Evolutionary conservation across 2,113 vertebrate species (phyloP), one percentile per base, ranked within the genome.

Genomic region (Addax nasomaculatus): DNA sequence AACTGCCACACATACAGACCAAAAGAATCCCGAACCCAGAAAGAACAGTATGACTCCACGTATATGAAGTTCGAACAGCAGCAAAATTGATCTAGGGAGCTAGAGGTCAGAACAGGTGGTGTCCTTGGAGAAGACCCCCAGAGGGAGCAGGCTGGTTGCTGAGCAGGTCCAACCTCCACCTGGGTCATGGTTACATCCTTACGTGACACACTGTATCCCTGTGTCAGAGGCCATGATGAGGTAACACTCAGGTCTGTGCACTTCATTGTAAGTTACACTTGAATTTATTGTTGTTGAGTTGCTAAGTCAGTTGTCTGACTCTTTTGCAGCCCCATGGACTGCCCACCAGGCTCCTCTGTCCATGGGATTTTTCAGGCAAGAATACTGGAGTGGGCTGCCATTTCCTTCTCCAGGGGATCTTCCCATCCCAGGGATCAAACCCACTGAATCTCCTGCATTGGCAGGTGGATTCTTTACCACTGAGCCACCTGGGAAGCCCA

Each of bases 41-140:
- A 36, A 49, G 57, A 19, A 19, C 78, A 3, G 15, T 25, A 3
- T 0, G 60, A 39, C 39, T 47, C 17, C 7, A 3, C 1, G 49
- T 62, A 8, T 14, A 8, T 11, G 30, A 36, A 27, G 29, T 73
- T 55, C 5, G 9, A 10, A 89, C 29, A 78, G 76, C 3, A 5
- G 76, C 58, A 92, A 49, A 73, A 33, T 16, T 6, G 43, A 36
- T 45, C 14, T 33, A 2, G 16, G 45, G 57, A 30, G 16, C 39
- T 33, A 17, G 78, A 19, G 19, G 62, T 36, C 53, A 76, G 30
- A 29, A 30, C 7, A 11, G 21, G 21, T 4, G 16, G 62, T 23
- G 15, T n/a, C 47, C 36, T 17, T 27, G 1, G 25, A 53, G 39
- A 45, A 15, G 19, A 6, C 16, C 16, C n/a, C 2, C 0, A 12